Evolutionary conservation across 2,113 vertebrate species (phyloP), one percentile per base, ranked within the genome.

Genomic region (Aegotheles bennettii): DNA sequence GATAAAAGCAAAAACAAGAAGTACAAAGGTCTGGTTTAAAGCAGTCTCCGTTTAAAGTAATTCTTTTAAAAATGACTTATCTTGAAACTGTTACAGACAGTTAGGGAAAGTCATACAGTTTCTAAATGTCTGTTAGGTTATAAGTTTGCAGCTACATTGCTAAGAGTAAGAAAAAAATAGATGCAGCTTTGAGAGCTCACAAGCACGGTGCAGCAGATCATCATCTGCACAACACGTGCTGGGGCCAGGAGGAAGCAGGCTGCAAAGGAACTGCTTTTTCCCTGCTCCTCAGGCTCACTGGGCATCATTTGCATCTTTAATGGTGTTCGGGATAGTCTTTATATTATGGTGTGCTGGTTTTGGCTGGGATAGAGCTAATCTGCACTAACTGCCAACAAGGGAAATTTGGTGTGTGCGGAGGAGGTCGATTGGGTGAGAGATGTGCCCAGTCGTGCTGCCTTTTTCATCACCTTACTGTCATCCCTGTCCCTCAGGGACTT

Each of bases 61-160:
- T 86, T 90, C 40, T 95, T 85, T 95, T 93, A 9, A 29, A 86
- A 96, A 90, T 94, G 10, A 97, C 85, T 93, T 93, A 93, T 94
- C 88, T 94, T 60, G 95, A 96, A 97, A 96, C 92, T 90, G 73
- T 57, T 82, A 70, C 60, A 92, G 94, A 87, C 90, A 92, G 89
- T 94, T 96, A 84, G 92, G 61, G 86, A 96, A 96, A 97, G 95
- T 94, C 90, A 82, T 57, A 84, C 35, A 84, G 93, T 96, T 96
- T 96, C 95, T 93, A 91, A 96, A 96, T 79, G 80, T 69, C 83
- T 96, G 85, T 92, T 94, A 56, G 8, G 84, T 88, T 90, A 86
- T 83, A 90, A 81, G 61, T 92, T 65, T 92, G 73, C 83, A 89
- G 57, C 51, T 89, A 89, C n/a, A 7, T 56, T 90, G 60, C 76